Evolutionary conservation across 2,888 invertebrate genomes (phyloP).

Genomic region (Megastigmus dorsalis): DNA sequence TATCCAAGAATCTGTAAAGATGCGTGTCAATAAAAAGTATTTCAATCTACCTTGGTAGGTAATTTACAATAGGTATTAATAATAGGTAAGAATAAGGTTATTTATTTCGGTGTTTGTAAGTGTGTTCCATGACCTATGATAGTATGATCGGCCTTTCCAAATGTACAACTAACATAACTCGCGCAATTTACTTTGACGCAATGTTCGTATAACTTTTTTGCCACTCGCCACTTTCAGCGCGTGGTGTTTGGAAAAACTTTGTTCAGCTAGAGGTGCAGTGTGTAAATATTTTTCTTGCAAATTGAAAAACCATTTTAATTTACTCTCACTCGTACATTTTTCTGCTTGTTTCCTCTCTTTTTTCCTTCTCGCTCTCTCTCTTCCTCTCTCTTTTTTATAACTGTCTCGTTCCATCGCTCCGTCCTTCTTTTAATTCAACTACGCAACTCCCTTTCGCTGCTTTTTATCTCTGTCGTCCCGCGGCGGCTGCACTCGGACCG

Average conservation of each 20-base stretch:
- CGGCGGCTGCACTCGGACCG: not conserved
- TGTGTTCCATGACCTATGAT: no score
- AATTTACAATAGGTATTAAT: no score
- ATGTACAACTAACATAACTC: slow-evolving; percentile 9
- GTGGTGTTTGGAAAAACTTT: slow-evolving; percentile 22
- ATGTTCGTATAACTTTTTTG: not conserved
- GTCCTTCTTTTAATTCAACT: slow-evolving; percentile 11
- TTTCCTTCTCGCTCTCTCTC: slow-evolving; percentile 14
- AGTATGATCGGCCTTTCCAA: no score
- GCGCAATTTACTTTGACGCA: slow-evolving; percentile 46
- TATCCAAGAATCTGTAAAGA: no score
- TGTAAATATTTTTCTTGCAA: slow-evolving; percentile 64
- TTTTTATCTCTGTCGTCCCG: not conserved
- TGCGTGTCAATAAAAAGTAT: no score
- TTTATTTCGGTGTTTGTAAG: no score
- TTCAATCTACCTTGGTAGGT: no score
- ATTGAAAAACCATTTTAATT: slow-evolving; percentile 69
- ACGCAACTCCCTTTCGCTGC: not conserved
- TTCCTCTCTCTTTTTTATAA: slow-evolving; percentile 23
- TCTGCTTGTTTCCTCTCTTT: slow-evolving; percentile 20
- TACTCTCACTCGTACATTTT: slow-evolving; percentile 59
- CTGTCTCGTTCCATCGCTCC: not conserved
- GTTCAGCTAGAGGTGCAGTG: slow-evolving; percentile 52
- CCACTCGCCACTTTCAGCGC: not conserved
- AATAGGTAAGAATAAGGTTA: no score